Percentiles rank a stretch among this genome's conserved stretches.
phyloP scores from a whole-genome alignment of 2,113 vertebrate genomes.

The Cricetomys ansorgei region DNA sequence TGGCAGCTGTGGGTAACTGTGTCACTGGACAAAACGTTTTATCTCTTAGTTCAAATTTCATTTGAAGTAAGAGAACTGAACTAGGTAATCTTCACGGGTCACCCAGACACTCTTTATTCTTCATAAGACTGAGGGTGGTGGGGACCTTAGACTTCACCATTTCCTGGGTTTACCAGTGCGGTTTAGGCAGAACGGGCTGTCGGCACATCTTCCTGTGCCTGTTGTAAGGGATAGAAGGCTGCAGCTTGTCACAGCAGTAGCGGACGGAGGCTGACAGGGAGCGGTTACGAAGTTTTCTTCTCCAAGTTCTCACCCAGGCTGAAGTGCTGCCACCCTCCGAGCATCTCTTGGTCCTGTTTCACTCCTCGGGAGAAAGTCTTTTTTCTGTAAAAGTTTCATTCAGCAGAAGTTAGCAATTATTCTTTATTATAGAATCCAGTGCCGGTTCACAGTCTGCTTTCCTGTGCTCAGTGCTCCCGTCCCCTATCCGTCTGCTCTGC shows the following conservation, averaged over 20 bases:
- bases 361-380: not conserved
- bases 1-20: not conserved
- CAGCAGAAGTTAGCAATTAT: not conserved
- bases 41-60: not conserved
- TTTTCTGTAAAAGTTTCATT: constrained; percentile 17
- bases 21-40: not conserved
- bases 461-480: not conserved
- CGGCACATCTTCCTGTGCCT: not conserved
- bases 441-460: not conserved
- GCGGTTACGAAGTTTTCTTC: not conserved
- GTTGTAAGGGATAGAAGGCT: not conserved
- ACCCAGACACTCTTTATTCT: not conserved
- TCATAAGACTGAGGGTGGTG: not conserved
- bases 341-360: not conserved
- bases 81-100: not conserved
- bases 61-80: constrained; percentile 17
- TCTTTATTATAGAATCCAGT: not conserved
- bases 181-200: not conserved
- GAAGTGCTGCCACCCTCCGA: not conserved
- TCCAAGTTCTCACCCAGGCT: not conserved
- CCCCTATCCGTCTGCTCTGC: not conserved
- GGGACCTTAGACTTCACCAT: not conserved
- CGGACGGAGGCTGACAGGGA: not conserved
- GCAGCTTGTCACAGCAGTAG: not conserved
- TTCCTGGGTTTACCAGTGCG: not conserved